These are phyloP conservation scores for Nomada ruficornis DNA, from an alignment of 2,888 invertebrate species.

Conservation along the genomic window DNA sequence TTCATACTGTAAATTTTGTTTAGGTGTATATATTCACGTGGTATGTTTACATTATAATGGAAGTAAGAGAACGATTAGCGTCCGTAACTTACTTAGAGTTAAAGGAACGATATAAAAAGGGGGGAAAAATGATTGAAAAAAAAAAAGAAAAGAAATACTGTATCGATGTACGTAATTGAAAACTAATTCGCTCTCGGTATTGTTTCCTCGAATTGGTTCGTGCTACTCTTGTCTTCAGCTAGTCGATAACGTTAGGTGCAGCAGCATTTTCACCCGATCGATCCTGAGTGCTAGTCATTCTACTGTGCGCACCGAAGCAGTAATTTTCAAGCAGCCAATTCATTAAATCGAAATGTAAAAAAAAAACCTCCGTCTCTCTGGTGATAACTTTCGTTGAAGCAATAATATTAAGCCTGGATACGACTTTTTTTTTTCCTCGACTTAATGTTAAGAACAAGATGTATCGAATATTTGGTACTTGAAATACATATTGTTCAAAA, in stretches of 20 bases:
- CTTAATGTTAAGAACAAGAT: conserved; percentile 69
- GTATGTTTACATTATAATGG: conserved; percentile 29
- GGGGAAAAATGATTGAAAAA: neutral
- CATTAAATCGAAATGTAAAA: conserved; percentile 35
- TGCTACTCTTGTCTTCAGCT: conserved; percentile 45
- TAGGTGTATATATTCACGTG: conserved; percentile 43
- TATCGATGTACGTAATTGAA: conserved; percentile 47
- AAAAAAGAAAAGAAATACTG: conserved; percentile 16
- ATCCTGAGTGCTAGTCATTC: conserved; percentile 60
- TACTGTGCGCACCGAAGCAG: conserved; percentile 47
- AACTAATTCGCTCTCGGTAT: conserved; percentile 34
- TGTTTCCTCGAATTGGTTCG: conserved; percentile 43
- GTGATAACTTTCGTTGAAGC: conserved; percentile 52
- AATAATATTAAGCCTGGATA: conserved; percentile 47
- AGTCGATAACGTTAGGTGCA: conserved; percentile 60
- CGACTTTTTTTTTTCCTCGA: conserved; percentile 39
- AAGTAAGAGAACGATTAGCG: conserved; percentile 50
- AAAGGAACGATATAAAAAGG: conserved; percentile 45
- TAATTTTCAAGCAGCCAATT: conserved; percentile 50
- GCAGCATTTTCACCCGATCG: conserved; percentile 55
- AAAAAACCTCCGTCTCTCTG: conserved; percentile 22
- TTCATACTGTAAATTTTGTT: conserved; percentile 51
- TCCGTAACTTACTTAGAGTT: conserved; percentile 46
- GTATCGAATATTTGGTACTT: conserved; percentile 71
- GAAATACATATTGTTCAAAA: conserved; percentile 69